Evolutionary conservation across 2,113 vertebrate species (phyloP), one percentile per base, ranked within the genome.

Genomic region (Urocynchramus pylzowi): DNA sequence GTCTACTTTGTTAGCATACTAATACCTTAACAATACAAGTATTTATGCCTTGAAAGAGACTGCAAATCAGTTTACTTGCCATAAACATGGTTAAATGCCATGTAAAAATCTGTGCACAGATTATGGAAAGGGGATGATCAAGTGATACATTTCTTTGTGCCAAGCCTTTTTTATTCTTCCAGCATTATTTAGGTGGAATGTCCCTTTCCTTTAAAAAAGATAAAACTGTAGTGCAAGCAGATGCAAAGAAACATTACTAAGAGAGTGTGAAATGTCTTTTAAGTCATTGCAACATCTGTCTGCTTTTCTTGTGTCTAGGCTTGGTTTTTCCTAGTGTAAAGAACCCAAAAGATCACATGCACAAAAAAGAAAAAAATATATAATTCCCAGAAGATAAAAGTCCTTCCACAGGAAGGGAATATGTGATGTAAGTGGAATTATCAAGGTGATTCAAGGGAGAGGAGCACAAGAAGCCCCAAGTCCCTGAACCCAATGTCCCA

Each of bases 401-500:
- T 23, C 41, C 19, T 65, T 50, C 35, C 42, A 10, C 31, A 84
- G 45, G 42, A 73, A 31, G 33, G n/a, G 45, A 71, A 6, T 64
- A 16, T 44, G 42, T 23, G 33, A 35, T 83, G 3, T 4, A 76
- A 54, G 30, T 50, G 44, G 42, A 90, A 65, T 57, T 20, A 49
- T 65, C 22, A 31, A 41, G 20, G 26, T 39, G 68, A 12, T 53
- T n/a, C 69, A 42, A 85, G 33, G 57, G 16, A 7, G 7, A 8
- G 9, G 27, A 44, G 37, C 39, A 47, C 53, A 35, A 27, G 21
- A 39, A 80, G 44, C 45, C 27, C 11, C 15, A 37, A 19, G 20
- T 4, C 15, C 33, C 56, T 0, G 0, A 35, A 35, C 15, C 4
- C 30, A 12, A 1, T 61, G 8, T 81, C 41, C 10, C 20, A 45